phyloP scores from a whole-genome alignment of 1,140 invertebrate species.

The Melipona quadrifasciata region DNA sequence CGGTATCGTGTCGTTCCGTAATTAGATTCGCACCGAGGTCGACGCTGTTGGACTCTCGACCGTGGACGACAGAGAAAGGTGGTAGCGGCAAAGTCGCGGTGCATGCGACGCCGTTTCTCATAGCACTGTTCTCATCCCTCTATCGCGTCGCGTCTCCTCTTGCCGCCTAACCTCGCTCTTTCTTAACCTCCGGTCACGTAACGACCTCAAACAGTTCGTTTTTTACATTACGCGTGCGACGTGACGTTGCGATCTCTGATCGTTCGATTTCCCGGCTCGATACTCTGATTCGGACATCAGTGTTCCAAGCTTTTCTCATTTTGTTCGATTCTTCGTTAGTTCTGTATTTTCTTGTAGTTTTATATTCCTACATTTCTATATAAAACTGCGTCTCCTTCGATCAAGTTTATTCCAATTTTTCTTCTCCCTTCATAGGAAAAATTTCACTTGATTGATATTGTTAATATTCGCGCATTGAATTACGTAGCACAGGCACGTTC shows the following conservation, averaged over 20 bases:
- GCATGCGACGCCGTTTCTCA: not conserved
- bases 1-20: constrained; percentile 65
- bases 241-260: too few species aligned
- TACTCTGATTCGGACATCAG: too few species aligned
- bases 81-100: not conserved
- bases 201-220: constrained; percentile 50
- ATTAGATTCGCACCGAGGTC: constrained; percentile 65
- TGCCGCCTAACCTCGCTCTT: not conserved
- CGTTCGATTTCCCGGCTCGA: not conserved
- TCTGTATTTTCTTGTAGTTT: too few species aligned
- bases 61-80: constrained; percentile 9
- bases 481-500: not conserved
- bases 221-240: not conserved
- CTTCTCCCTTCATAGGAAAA: not conserved
- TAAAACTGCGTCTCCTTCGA: too few species aligned
- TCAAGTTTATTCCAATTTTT: not conserved
- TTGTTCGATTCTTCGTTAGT: too few species aligned
- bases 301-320: too few species aligned
- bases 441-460: not conserved
- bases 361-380: not conserved
- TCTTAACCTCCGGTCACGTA: not conserved
- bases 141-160: too few species aligned
- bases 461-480: not conserved
- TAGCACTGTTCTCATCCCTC: not conserved
- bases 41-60: constrained; percentile 34